Evolutionary conservation across 2,888 invertebrate species (phyloP), one percentile per base, ranked within the genome.

Genomic region (Electrophaes corylata): DNA sequence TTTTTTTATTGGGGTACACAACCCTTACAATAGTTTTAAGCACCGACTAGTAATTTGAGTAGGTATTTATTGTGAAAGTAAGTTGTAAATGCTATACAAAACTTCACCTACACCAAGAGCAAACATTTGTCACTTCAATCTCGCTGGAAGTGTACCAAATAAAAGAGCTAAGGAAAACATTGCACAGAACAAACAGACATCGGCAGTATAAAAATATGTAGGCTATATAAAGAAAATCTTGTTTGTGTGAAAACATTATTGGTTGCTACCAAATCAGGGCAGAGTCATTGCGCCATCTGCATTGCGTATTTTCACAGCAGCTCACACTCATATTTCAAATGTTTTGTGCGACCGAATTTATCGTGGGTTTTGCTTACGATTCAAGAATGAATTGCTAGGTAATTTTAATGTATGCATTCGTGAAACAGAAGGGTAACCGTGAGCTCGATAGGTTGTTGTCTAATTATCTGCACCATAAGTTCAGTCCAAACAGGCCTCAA

Each of bases 221-320:
- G 59, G 60, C 60, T 43, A 57, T 51, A 53, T 54, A 44, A 58
- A 58, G 50, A 45, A 62, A 53, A 52, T 61, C 57, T 57, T 54
- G 55, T 62, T 61, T 61, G 41, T 53, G 43, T 45, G 46, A 57
- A 52, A 53, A 16, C 54, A 60, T 58, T 62, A 63, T 65, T 61
- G 62, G 48, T 55, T 48, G 64, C 47, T 57, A 63, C 63, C 57
- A 59, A 66, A 67, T 63, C 67, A 57, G 60, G 52, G 48, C 61
- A 59, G 14, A 43, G 52, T 54, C 65, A 52, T 65, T 66, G 66
- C 67, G 64, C 62, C 64, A 78, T 76, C 78, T 78, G 78, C 79
- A 79, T 64, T 78, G 79, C 79, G 79, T 75, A 78, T 70, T 69
- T 64, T 65, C 62, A 33, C 50, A 54, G 47, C 31, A 54, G 40